Conservation (phyloP, 1,140 invertebrate species). For the Saccostrea echinata region DNA sequence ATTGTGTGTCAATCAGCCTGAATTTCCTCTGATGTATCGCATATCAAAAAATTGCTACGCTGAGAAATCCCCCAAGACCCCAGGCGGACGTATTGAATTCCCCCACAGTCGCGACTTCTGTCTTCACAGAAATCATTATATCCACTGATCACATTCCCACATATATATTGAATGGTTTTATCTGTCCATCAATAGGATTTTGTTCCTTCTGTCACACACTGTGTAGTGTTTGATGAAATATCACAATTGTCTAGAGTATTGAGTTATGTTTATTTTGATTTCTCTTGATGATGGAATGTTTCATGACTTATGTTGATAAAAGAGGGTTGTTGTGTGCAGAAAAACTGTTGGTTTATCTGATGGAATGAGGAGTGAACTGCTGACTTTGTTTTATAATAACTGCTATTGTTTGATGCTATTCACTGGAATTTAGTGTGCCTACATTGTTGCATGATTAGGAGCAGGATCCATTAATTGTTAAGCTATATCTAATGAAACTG, state of each 20-base stretch:
- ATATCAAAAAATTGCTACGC: background rate
- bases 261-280: background rate
- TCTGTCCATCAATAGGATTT: background rate
- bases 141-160: background rate
- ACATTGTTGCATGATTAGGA: background rate
- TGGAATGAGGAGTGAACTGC: background rate
- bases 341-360: background rate
- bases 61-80: background rate
- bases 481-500: background rate
- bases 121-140: background rate
- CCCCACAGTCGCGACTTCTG: background rate
- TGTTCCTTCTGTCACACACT: background rate
- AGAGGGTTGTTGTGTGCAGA: background rate
- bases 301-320: slow-evolving; percentile 19
- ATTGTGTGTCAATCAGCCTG: background rate
- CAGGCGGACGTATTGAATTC: too few relatives aligned
- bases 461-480: background rate
- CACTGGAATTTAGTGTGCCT: background rate
- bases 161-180: background rate
- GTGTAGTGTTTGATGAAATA: background rate
- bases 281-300: background rate
- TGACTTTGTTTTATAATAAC: background rate
- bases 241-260: background rate
- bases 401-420: background rate
- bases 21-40: background rate